Evolutionary conservation across 1,140 invertebrate species (phyloP).

Genomic region (Himalopsyche phryganea): DNA sequence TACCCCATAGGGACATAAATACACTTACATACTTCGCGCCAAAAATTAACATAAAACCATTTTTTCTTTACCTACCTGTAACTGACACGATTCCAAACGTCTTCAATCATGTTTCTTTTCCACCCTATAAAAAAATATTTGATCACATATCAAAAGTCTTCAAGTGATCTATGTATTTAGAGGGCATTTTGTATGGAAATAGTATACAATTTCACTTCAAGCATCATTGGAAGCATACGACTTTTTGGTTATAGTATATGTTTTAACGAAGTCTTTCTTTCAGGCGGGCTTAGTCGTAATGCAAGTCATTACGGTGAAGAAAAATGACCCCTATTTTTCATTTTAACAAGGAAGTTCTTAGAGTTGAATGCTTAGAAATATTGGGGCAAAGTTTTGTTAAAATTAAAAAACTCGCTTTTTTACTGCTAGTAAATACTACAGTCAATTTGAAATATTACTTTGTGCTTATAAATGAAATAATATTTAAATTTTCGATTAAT

Average conservation of each 20-base stretch:
- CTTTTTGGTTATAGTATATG: neutral
- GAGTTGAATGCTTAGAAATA: neutral
- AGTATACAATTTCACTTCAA: neutral
- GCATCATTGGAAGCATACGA: neutral
- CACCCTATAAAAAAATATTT: neutral
- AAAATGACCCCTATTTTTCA: slow-evolving; percentile 5
- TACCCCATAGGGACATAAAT: too few relatives aligned
- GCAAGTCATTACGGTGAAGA: slow-evolving; percentile 1
- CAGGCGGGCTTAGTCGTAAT: neutral
- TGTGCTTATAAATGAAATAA: too few relatives aligned
- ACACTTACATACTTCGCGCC: neutral
- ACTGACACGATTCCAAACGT: neutral
- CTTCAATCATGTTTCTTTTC: neutral
- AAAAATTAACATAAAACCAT: slow-evolving; percentile 5
- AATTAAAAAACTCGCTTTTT: too few relatives aligned
- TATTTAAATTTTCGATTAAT: too few relatives aligned
- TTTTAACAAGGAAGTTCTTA: slow-evolving; percentile 1
- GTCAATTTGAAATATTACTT: too few relatives aligned
- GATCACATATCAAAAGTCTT: too few relatives aligned
- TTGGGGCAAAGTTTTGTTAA: too few relatives aligned
- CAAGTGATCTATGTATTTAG: too few relatives aligned
- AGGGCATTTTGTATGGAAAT: neutral
- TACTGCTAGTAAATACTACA: too few relatives aligned
- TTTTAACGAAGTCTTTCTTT: neutral
- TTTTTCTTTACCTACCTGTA: slow-evolving; percentile 1